Percentiles rank a stretch among this genome's conserved stretches.
phyloP scores from a whole-genome alignment of 2,888 invertebrate genomes.

The Odontocolon sp. region DNA sequence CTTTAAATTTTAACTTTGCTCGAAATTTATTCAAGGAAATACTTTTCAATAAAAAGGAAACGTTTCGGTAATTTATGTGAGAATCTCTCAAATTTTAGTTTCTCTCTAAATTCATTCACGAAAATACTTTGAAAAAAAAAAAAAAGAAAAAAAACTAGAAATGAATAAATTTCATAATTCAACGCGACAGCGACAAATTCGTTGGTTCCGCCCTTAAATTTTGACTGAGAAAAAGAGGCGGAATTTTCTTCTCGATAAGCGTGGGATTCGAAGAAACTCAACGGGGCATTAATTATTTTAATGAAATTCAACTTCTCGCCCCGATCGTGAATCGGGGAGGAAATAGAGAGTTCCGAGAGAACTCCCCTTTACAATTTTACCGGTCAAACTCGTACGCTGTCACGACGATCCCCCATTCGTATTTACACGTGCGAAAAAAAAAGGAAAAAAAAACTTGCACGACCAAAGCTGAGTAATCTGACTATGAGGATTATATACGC shows the following conservation, averaged over 20 bases:
- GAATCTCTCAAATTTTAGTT: too few relatives aligned
- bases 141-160: not conserved
- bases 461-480: conserved; percentile 34
- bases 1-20: too few relatives aligned
- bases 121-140: too few relatives aligned
- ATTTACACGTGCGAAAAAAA: conserved; percentile 35
- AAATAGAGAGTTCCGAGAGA: conserved; percentile 28
- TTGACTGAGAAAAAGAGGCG: conserved; percentile 5
- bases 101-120: too few relatives aligned
- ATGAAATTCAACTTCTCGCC: conserved; percentile 51
- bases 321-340: conserved; percentile 31
- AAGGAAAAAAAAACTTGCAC: conserved; percentile 24
- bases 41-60: too few relatives aligned
- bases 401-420: conserved; percentile 16
- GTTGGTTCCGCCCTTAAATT: not conserved
- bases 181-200: too few relatives aligned
- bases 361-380: conserved; percentile 35
- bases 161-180: too few relatives aligned
- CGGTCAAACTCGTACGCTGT: conserved; percentile 58
- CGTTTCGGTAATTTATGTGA: too few relatives aligned
- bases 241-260: not conserved
- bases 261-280: conserved; percentile 15
- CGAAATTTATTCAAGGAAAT: too few relatives aligned
- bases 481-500: conserved; percentile 62
- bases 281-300: conserved; percentile 37